Percentiles rank a stretch among this genome's conserved stretches.
Evolutionary conservation across 1,140 invertebrate genomes (phyloP).

Genomic region (Plutomurus gul): DNA sequence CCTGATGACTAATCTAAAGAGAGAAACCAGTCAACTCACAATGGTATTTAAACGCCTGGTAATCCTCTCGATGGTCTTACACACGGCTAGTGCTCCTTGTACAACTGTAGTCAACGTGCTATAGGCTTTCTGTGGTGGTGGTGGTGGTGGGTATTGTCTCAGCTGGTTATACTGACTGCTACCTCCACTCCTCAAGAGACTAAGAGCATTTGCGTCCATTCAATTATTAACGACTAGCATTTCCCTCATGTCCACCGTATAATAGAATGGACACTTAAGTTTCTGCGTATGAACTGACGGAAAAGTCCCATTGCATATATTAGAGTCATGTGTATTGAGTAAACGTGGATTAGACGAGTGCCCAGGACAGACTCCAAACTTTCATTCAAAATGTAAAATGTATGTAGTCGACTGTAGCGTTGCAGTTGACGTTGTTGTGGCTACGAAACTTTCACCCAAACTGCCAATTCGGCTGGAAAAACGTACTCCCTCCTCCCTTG

Average conservation of each 20-base stretch:
- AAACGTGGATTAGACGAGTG: constrained; percentile 1
- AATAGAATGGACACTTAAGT: no score
- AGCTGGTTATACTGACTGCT: no score
- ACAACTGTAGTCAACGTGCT: no score
- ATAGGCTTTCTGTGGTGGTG: no score
- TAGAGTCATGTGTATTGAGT: background rate
- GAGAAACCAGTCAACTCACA: background rate
- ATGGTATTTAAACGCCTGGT: no score
- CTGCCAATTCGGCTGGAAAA: background rate
- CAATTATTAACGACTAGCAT: no score
- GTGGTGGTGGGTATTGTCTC: no score
- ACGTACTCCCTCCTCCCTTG: no score
- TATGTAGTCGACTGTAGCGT: background rate
- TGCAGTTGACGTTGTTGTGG: background rate
- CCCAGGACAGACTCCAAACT: background rate
- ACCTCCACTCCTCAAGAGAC: no score
- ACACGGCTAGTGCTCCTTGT: no score
- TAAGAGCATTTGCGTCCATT: no score
- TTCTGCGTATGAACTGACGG: background rate
- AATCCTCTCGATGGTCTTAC: background rate
- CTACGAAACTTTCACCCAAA: background rate
- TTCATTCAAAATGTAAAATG: background rate
- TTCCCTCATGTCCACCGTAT: no score
- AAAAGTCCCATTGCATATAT: background rate
- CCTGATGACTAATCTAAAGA: background rate